phyloP scores from a whole-genome alignment of 2,113 vertebrate species.

The Muntiacus reevesi region DNA sequence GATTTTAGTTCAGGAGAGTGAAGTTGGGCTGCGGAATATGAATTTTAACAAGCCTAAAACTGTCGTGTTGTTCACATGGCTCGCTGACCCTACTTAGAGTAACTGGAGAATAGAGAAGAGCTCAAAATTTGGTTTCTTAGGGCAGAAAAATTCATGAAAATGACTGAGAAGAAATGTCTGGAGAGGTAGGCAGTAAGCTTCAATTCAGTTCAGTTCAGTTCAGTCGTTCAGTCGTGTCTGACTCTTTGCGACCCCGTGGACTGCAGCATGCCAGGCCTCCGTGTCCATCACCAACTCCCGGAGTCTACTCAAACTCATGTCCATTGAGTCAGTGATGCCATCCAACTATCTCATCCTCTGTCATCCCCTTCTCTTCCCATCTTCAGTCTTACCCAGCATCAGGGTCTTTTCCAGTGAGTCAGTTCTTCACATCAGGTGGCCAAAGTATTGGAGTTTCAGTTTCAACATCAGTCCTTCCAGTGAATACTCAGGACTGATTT shows the following conservation, averaged over 20 bases:
- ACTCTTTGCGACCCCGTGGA: neutral
- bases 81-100: neutral
- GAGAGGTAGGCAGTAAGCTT: neutral
- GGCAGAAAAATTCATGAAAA: neutral
- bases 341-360: neutral
- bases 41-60: neutral
- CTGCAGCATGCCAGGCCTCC: neutral
- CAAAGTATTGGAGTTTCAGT: neutral
- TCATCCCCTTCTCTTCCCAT: neutral
- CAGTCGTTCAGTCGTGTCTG: accelerated
- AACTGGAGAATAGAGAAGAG: neutral
- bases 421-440: neutral
- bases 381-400: neutral
- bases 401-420: neutral
- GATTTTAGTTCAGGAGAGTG: neutral
- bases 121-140: neutral
- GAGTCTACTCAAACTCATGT: neutral
- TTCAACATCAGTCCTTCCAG: neutral
- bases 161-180: neutral
- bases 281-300: neutral
- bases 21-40: neutral
- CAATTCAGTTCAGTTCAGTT: neutral
- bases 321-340: neutral
- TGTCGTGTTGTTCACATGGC: neutral
- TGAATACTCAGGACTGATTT: neutral